Evolutionary conservation across 2,113 vertebrate species (phyloP).

Genomic region (Engraulis encrasicolus): DNA sequence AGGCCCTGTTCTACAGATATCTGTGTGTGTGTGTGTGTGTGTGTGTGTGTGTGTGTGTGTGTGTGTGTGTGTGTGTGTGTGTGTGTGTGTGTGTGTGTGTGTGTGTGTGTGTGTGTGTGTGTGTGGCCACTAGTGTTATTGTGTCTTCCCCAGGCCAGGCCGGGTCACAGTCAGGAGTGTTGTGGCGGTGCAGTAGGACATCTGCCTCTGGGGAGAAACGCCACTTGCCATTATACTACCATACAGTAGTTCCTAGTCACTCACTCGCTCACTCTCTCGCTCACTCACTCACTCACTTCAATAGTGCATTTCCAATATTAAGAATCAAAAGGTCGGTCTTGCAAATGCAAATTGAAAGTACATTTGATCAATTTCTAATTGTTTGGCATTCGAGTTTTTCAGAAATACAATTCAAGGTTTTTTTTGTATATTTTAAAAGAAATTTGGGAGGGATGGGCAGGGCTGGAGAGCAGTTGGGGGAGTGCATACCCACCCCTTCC

Average conservation of each 20-base stretch:
- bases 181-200: background rate
- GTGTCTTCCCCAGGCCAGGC: constrained; percentile 10
- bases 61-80: background rate
- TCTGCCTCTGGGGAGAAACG: background rate
- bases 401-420: too few relatives aligned
- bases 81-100: background rate
- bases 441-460: too few relatives aligned
- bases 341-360: too few relatives aligned
- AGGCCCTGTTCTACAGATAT: background rate
- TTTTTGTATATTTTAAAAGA: too few relatives aligned
- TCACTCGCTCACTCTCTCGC: too few relatives aligned
- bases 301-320: too few relatives aligned
- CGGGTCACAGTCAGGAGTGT: background rate
- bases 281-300: too few relatives aligned
- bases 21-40: background rate
- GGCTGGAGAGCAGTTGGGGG: too few relatives aligned
- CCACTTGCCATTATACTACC: background rate
- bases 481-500: too few relatives aligned
- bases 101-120: background rate
- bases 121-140: constrained; percentile 10
- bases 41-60: background rate
- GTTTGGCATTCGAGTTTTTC: background rate
- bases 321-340: too few relatives aligned
- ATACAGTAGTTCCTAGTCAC: too few relatives aligned
- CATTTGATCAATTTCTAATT: too few relatives aligned